A percentile compares a stretch with the other conserved stretches of the same genome.
Conservation (phyloP, 2,113 vertebrate genomes). For the Hypomesus transpacificus region DNA sequence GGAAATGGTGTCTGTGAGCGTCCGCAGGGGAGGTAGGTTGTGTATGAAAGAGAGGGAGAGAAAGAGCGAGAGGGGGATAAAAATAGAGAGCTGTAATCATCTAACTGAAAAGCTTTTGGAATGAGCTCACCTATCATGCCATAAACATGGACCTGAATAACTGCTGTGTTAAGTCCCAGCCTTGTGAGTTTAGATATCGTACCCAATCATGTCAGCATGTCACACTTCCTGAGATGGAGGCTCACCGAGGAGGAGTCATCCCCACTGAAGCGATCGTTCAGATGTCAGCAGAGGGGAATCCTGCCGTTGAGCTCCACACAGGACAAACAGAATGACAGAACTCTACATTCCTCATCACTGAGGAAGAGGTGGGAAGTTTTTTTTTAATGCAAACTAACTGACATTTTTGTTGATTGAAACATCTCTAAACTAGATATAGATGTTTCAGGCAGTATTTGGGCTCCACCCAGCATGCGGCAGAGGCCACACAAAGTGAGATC, state of each 20-base stretch:
- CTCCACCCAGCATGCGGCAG: too few species aligned
- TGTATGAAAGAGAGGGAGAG: too few species aligned
- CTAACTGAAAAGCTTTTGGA: too few species aligned
- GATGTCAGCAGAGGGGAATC: conserved; percentile 51
- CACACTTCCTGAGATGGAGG: conserved; percentile 59
- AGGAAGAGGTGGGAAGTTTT: too few species aligned
- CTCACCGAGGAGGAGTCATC: conserved; percentile 57
- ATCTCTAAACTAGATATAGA: too few species aligned
- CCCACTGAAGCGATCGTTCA: conserved; percentile 60
- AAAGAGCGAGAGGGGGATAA: too few species aligned
- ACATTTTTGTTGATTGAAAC: too few species aligned
- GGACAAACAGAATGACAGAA: background rate
- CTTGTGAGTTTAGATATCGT: conserved; percentile 35
- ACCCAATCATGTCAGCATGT: conserved; percentile 52
- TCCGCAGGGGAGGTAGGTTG: background rate
- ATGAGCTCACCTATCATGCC: too few species aligned
- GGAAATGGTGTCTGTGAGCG: conserved; percentile 13
- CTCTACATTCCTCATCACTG: background rate
- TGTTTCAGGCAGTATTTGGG: too few species aligned
- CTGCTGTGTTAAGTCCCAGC: background rate
- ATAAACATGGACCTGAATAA: too few species aligned
- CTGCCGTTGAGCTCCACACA: conserved; percentile 19
- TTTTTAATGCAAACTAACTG: too few species aligned
- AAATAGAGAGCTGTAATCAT: too few species aligned
- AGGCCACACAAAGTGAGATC: background rate